Conservation (phyloP, 2,888 invertebrate species). For the Frankliniella fusca region DNA sequence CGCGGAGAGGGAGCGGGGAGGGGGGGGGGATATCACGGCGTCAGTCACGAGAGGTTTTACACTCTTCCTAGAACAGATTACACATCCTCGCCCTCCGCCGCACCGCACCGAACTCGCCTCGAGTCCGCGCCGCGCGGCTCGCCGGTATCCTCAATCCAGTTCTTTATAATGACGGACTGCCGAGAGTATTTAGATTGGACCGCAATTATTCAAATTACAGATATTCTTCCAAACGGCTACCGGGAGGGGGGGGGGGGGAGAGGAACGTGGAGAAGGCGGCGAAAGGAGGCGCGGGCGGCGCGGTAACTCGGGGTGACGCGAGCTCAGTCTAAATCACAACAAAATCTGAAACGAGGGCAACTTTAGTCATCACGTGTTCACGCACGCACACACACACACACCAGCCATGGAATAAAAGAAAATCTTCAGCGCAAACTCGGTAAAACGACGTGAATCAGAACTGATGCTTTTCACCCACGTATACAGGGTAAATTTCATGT, state of each 20-base stretch:
- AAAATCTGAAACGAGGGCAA: too few relatives aligned
- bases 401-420: too few relatives aligned
- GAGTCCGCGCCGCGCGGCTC: background rate
- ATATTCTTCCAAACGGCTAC: background rate
- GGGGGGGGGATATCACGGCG: background rate
- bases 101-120: background rate
- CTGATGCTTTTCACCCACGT: too few relatives aligned
- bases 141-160: slow-evolving; percentile 8
- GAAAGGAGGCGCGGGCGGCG: background rate
- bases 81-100: background rate
- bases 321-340: too few relatives aligned
- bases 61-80: slow-evolving; percentile 15
- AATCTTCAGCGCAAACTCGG: too few relatives aligned
- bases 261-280: background rate
- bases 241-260: background rate
- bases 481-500: too few relatives aligned
- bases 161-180: slow-evolving; percentile 14
- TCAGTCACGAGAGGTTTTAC: background rate
- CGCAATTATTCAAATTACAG: slow-evolving; percentile 26
- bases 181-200: slow-evolving; percentile 21
- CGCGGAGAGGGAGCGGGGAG: background rate
- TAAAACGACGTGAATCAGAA: too few relatives aligned
- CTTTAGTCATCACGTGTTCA: too few relatives aligned
- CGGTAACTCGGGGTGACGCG: background rate
- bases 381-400: too few relatives aligned